Evolutionary conservation across 1,140 invertebrate genomes (phyloP), one percentile per base, ranked within the genome.

Genomic region (Pseudomyrmex flavicornis): DNA sequence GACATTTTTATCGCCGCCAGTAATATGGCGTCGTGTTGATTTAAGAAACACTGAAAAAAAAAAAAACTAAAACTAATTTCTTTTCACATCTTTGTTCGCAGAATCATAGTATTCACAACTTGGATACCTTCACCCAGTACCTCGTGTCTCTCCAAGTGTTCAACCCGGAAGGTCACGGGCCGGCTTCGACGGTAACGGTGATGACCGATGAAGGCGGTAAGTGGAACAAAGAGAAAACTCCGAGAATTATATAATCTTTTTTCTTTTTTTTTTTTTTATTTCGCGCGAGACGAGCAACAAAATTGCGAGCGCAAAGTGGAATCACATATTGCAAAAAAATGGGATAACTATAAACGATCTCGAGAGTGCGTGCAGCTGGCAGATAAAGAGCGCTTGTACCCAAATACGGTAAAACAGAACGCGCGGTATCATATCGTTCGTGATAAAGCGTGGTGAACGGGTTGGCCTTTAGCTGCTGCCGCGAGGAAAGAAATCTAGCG

Each of bases 151-250:
- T 97, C 61, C 96, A 97, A 94, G 96, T 97, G 35, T 97, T 97
- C 92, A 97, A 97, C 92, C 97, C 96, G 7, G 96, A 96, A 91
- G 97, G 97, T 15, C 94, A 94, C 52, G 97, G 97, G 66, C 97
- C 97, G 44, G 95, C 95, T 63, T 96, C 96, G 10, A 96, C 96
- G 54, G 96, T 97, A 50, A 95, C 96, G 62, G 96, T 97, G 80
- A 97, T 97, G 95, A 97, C 97, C 62, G 97, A 97, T 91, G 97
- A 97, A 96, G 97, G 97, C 91, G 96, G 97, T 97, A 94, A 96
- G 96, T 95, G 83, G 17, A 15, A 17, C 1, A 12, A 0, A 5
- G 5, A 48, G 0, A 12, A 44, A 63, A 46, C 1, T 35, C 5
- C 35, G 35, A 35, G 35, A 35, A 61, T n/a, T 69, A 54, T n/a